Conservation (phyloP, 2,797 vertebrate genomes). For the Sebastes vulpes region DNA sequence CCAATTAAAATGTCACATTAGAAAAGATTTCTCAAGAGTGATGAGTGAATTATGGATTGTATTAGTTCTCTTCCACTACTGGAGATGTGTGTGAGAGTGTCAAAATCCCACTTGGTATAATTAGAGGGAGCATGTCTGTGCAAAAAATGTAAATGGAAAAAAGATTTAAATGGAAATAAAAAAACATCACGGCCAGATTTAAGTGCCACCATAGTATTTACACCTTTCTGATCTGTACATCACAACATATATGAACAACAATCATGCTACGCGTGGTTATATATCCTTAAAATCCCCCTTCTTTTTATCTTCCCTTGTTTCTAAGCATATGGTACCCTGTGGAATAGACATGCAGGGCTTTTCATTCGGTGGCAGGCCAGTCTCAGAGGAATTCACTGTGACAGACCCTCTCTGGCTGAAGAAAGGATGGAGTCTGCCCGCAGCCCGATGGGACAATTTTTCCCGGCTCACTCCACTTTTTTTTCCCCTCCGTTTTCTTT, state of each 20-base stretch:
- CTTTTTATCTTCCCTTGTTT: not conserved
- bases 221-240: not conserved
- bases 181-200: not conserved
- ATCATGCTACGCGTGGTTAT: not conserved
- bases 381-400: constrained; percentile 21
- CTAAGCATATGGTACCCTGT: not conserved
- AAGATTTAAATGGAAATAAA: not conserved
- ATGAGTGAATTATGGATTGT: constrained; percentile 2
- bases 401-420: constrained; percentile 31
- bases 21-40: not conserved
- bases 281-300: not conserved
- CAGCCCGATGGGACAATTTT: not conserved
- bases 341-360: constrained; percentile 11
- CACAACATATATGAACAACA: not conserved
- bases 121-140: not conserved
- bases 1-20: not conserved
- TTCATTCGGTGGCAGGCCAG: constrained; percentile 7
- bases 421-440: constrained; percentile 20
- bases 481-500: not conserved
- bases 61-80: not conserved
- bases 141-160: not conserved
- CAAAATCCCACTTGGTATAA: not conserved
- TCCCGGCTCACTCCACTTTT: not conserved
- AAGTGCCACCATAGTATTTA: not conserved
- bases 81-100: not conserved